These are phyloP conservation scores for Rutilus rutilus DNA, from an alignment of 2,113 vertebrate species.

Conservation along the genomic window DNA sequence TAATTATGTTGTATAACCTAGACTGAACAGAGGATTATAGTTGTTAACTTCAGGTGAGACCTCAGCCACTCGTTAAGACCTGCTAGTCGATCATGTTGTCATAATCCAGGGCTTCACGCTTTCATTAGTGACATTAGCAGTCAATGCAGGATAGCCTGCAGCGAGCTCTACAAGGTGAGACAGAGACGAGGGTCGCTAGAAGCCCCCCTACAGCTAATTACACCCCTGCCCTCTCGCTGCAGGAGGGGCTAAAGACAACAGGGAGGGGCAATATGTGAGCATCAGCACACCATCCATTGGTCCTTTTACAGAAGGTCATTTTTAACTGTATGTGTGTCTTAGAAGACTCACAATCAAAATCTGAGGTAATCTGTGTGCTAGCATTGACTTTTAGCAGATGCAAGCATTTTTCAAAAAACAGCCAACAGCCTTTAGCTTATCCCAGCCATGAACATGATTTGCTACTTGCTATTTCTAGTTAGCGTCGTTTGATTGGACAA, in stretches of 20 bases:
- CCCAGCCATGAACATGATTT: too few relatives aligned
- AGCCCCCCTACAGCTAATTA: constrained; percentile 52
- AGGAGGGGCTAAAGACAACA: neutral
- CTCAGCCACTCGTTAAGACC: constrained; percentile 20
- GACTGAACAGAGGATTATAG: constrained; percentile 20
- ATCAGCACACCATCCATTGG: constrained; percentile 30
- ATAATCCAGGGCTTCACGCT: constrained; percentile 37
- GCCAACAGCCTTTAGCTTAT: too few relatives aligned
- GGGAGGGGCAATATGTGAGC: constrained; percentile 14
- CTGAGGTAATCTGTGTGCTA: neutral
- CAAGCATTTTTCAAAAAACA: neutral
- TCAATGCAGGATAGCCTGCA: constrained; percentile 54
- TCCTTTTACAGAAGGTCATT: neutral
- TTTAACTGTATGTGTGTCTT: neutral
- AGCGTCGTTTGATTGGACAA: too few relatives aligned
- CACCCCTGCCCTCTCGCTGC: constrained; percentile 37
- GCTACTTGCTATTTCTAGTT: too few relatives aligned
- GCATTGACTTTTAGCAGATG: neutral
- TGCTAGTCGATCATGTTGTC: constrained; percentile 45
- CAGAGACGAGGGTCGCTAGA: constrained; percentile 51
- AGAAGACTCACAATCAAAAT: neutral
- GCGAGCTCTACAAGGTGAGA: constrained; percentile 56
- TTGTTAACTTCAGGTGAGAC: constrained; percentile 21
- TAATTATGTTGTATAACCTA: constrained; percentile 17
- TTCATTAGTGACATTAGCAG: constrained; percentile 56